Conservation (phyloP, 2,797 vertebrate species). For the Furcifer pardalis region DNA sequence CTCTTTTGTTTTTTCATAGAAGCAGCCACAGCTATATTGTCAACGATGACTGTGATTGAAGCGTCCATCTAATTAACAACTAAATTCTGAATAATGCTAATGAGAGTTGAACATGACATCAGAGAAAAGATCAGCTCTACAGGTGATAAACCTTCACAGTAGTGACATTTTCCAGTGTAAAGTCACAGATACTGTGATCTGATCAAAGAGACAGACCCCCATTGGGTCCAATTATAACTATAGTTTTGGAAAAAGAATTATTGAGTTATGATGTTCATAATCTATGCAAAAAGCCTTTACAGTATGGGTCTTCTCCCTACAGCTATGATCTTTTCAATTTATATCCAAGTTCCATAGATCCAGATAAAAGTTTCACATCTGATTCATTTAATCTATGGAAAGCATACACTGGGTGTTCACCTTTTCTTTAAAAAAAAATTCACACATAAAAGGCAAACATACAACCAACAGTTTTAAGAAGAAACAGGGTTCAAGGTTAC, state of each 20-base stretch:
- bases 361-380: conserved; percentile 88
- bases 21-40: conserved; percentile 74
- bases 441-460: background rate
- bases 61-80: conserved; percentile 95
- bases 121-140: conserved; percentile 95
- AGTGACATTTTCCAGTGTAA: conserved; percentile 99
- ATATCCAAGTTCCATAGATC: conserved; percentile 88
- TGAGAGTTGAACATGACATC: conserved; percentile 90
- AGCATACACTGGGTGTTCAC: conserved; percentile 85
- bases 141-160: conserved; percentile 98
- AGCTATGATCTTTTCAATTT: conserved; percentile 98
- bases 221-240: conserved; percentile 99
- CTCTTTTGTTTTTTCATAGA: conserved; percentile 70
- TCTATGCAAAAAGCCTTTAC: conserved; percentile 92
- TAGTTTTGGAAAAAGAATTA: conserved; percentile 88
- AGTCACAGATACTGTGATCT: conserved; percentile 95
- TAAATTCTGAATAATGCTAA: conserved; percentile 93
- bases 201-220: conserved; percentile 97
- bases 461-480: conserved; percentile 47
- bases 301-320: conserved; percentile 90
- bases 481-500: conserved; percentile 52
- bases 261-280: conserved; percentile 92
- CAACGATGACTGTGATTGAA: conserved; percentile 83
- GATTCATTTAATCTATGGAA: conserved; percentile 83
- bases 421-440: conserved; percentile 68